Base-by-base conservation (phyloP, 2,888 invertebrate species). In the Orthosia gothica region DNA sequence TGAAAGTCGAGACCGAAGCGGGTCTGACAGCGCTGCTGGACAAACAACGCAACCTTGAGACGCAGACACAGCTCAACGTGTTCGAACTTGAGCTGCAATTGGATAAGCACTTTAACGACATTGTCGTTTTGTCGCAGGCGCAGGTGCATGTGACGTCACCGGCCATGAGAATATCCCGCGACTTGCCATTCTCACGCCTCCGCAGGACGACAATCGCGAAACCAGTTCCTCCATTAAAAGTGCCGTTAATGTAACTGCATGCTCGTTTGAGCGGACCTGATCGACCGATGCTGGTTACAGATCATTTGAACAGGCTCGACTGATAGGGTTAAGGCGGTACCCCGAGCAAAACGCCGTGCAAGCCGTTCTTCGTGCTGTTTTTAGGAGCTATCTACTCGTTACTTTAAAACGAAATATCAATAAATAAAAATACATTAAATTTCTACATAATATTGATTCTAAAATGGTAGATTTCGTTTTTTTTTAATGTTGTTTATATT, bases 181-280 rank as follows among this genome's bases (percentile, higher is more conserved):
- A 91, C 90, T 92, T 88, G 93, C 94, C 93, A 94, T 94, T 96
- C 96, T 95, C 96, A 96, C 96, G 96, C 95, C 96, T 95, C 91
- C 95, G 88, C 93, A 88, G 86, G 89, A 91, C 92, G 92, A 92
- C 93, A 92, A 91, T 92, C 91, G 90, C 91, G 74, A 91, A 94
- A 95, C 96, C 94, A 92, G 95, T 95, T 93, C 90, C 89, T 91
- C 90, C 92, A 93, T 92, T 94, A 92, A 92, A 92, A 94, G 94
- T 94, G 90, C 96, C 95, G 95, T 95, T 95, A 94, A 91, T 92
- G 90, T 92, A 90, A 92, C 93, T 93, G 89, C 91, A 89, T 89
- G 89, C 88, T 90, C 87, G 87, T 88, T 90, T 89, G 89, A 88
- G 87, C 85, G 87, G 85, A 83, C 87, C 87, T 86, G 88, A 88